Conservation (phyloP, 2,797 vertebrate genomes). For the Liasis olivaceus region DNA sequence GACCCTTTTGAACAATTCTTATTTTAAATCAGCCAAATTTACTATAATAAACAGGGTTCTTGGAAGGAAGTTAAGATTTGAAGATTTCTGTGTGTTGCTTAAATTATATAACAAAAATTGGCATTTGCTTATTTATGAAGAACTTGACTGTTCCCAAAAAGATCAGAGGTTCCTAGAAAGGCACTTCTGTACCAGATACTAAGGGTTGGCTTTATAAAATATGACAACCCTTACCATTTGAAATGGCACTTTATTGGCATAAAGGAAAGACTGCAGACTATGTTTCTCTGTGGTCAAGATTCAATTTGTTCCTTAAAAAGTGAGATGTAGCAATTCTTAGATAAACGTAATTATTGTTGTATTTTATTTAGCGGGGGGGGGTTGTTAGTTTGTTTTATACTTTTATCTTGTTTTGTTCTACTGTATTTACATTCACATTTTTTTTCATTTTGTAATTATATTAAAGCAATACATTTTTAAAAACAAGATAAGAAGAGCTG, state of each 20-base stretch:
- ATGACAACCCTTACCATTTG: background rate
- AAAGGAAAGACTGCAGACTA: background rate
- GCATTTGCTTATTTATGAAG: background rate
- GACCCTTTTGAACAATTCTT: background rate
- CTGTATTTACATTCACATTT: background rate
- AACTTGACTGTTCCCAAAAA: background rate
- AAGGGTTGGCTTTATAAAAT: background rate
- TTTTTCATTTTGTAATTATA: background rate
- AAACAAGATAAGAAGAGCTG: background rate
- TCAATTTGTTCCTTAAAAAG: background rate
- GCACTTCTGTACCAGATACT: background rate
- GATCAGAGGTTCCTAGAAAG: background rate
- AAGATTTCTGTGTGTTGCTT: background rate
- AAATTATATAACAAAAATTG: background rate
- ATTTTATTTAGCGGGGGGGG: background rate
- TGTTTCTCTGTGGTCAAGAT: background rate
- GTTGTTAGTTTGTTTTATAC: background rate
- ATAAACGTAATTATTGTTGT: background rate
- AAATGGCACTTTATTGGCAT: background rate
- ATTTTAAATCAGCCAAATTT: background rate
- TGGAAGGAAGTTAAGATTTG: background rate
- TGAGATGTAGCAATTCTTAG: background rate
- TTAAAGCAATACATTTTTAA: background rate
- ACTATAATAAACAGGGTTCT: background rate
- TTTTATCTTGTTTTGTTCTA: background rate